phyloP scores from a whole-genome alignment of 2,888 invertebrate species.

The Boloria euphrosyne region DNA sequence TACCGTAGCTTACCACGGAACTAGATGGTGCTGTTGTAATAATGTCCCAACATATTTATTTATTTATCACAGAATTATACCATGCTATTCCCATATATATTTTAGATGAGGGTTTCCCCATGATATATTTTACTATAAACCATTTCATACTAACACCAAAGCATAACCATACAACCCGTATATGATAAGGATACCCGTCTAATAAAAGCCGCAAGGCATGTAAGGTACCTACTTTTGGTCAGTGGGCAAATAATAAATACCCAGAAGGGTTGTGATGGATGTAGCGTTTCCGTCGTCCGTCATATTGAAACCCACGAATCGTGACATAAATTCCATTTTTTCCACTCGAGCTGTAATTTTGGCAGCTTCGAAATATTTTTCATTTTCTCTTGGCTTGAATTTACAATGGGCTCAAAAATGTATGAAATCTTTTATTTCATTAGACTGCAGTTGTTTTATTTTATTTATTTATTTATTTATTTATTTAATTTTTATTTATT shows the following conservation, averaged over 20 bases:
- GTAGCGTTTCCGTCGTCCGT: constrained; percentile 45
- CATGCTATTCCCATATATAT: no score
- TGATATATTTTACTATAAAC: background rate
- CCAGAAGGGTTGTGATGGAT: constrained; percentile 54
- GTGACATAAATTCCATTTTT: constrained; percentile 33
- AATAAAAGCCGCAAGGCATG: constrained; percentile 26
- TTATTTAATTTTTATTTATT: no score
- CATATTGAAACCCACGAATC: constrained; percentile 35
- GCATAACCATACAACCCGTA: background rate
- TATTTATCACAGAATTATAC: no score
- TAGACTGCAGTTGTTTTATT: no score
- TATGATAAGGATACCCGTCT: constrained; percentile 14
- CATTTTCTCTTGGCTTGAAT: constrained; percentile 16
- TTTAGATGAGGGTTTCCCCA: no score
- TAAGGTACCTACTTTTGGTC: constrained; percentile 42
- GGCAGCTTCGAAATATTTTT: constrained; percentile 14
- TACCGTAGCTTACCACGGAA: no score
- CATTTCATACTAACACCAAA: background rate
- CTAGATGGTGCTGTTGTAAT: no score
- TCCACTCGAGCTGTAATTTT: constrained; percentile 27
- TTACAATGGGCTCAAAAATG: constrained; percentile 7
- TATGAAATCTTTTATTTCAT: no score
- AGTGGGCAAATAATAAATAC: constrained; percentile 62
- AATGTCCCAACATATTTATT: no score
- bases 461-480: no score